Evolutionary conservation across 1,140 invertebrate genomes (phyloP).

Genomic region (Trichonephila clavipes): DNA sequence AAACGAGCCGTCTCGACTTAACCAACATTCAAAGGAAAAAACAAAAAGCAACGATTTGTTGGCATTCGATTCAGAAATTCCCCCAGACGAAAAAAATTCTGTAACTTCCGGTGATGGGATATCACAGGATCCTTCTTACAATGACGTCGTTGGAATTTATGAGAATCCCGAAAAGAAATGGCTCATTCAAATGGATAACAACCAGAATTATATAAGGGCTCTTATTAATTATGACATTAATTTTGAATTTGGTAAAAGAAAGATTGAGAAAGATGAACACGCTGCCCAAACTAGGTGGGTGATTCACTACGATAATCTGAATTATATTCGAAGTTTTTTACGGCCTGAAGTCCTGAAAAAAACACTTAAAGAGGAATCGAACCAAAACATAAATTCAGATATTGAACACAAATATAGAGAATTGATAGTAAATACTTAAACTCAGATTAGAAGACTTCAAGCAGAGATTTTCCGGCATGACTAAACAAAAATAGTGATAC

Average conservation of each 20-base stretch:
- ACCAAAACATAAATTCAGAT: neutral
- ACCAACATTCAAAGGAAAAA: too few species aligned
- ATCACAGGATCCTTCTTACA: neutral
- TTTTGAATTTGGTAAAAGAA: neutral
- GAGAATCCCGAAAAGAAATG: neutral
- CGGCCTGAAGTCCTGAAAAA: neutral
- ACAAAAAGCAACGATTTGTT: too few species aligned
- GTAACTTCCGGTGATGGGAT: neutral
- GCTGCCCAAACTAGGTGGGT: neutral
- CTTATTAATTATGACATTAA: neutral
- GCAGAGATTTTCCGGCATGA: neutral
- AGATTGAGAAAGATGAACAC: neutral
- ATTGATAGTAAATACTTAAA: neutral
- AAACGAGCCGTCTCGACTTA: too few species aligned
- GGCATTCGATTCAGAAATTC: too few species aligned
- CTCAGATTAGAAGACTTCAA: neutral
- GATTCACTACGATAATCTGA: neutral
- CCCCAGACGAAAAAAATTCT: too few species aligned
- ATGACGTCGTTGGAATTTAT: neutral
- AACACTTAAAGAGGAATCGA: neutral
- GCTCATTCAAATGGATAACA: neutral
- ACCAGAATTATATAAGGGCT: neutral
- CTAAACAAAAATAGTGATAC: neutral
- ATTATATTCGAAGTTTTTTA: slow-evolving; percentile 10
- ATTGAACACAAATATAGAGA: neutral